Evolutionary conservation across 2,888 invertebrate species (phyloP).

Genomic region (Spisula subtruncata): DNA sequence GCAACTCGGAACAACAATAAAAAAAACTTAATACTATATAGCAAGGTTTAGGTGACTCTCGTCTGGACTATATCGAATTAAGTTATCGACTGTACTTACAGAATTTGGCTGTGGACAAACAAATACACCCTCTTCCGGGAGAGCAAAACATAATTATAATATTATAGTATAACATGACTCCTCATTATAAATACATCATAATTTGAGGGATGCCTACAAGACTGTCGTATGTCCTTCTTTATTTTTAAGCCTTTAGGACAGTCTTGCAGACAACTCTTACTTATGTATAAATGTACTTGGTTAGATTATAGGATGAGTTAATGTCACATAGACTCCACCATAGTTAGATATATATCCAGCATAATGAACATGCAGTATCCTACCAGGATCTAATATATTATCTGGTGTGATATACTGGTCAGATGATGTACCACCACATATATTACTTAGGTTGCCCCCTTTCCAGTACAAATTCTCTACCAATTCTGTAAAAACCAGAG

Average conservation of each 20-base stretch:
- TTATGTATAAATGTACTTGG: neutral
- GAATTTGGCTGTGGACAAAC: neutral
- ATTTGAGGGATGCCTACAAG: no score
- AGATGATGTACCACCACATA: conserved; percentile 54
- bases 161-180: no score
- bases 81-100: no score
- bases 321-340: conserved; percentile 15
- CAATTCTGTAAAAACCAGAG: conserved; percentile 47
- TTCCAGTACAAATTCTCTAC: conserved; percentile 66
- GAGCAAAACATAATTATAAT: neutral
- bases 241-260: no score
- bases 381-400: conserved; percentile 23
- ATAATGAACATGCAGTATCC: conserved; percentile 37
- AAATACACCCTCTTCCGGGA: neutral
- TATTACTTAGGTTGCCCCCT: conserved; percentile 60
- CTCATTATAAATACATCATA: neutral
- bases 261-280: no score
- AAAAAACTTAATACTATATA: no score
- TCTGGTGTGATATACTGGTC: conserved; percentile 16
- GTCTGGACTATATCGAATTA: no score
- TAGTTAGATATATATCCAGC: conserved; percentile 21
- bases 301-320: neutral
- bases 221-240: no score
- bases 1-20: no score
- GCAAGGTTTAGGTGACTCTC: no score